phyloP scores from a whole-genome alignment of 1,140 invertebrate genomes.

The Polypedilum vanderplanki region DNA sequence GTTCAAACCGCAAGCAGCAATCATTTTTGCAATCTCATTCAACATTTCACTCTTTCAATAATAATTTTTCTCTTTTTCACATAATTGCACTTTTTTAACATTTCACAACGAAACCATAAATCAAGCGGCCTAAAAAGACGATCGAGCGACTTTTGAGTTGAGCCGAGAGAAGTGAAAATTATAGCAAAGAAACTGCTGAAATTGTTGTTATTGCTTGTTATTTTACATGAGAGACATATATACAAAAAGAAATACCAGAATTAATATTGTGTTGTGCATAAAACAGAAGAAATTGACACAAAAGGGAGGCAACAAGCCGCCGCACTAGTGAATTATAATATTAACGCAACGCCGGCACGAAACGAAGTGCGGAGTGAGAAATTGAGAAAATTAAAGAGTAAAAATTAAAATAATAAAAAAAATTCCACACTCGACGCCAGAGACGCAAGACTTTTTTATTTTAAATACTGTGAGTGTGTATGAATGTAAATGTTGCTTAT shows the following conservation, averaged over 20 bases:
- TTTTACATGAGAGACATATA: background rate
- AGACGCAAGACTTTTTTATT: background rate
- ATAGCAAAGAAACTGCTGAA: no score
- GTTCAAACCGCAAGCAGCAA: background rate
- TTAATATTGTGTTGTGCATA: slow-evolving; percentile 19
- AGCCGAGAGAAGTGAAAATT: no score
- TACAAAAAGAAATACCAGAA: background rate
- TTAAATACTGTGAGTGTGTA: no score
- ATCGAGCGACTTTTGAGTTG: background rate
- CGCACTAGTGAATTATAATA: background rate
- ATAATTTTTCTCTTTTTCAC: background rate
- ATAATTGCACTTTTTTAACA: background rate
- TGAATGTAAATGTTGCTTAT: background rate
- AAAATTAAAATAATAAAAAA: slow-evolving; percentile 15
- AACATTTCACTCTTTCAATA: background rate
- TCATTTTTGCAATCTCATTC: background rate
- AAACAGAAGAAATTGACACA: slow-evolving; percentile 12
- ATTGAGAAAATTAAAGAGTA: slow-evolving; percentile 8
- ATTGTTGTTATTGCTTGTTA: no score
- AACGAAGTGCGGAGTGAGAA: slow-evolving; percentile 16
- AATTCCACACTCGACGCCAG: slow-evolving; percentile 6
- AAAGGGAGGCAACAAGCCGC: slow-evolving; percentile 6
- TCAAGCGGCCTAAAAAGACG: background rate
- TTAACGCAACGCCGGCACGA: slow-evolving; percentile 1
- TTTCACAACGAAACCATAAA: background rate